Evolutionary conservation across 2,797 vertebrate genomes (phyloP).

Genomic region (Xiphophorus birchmanni): DNA sequence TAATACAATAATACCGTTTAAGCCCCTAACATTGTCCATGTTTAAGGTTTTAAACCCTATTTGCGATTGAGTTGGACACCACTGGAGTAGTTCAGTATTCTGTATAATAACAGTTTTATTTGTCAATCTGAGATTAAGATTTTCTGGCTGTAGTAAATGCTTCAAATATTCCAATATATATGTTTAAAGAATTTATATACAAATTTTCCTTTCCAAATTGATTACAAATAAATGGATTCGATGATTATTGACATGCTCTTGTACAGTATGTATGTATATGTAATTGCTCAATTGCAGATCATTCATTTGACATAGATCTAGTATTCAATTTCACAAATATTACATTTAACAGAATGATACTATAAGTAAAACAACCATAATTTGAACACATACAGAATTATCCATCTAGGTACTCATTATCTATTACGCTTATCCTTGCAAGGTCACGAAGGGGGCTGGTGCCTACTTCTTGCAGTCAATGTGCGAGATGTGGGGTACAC

Average conservation of each 20-base stretch:
- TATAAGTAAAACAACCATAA: not conserved
- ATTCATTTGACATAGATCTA: not conserved
- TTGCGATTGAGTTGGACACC: not conserved
- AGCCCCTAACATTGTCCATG: not conserved
- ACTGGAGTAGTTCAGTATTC: not conserved
- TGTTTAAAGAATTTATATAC: not conserved
- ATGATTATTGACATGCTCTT: not conserved
- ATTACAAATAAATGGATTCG: not conserved
- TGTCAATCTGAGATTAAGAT: not conserved
- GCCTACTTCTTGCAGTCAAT: too few relatives aligned
- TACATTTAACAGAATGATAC: not conserved
- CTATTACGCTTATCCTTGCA: too few relatives aligned
- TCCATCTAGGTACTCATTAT: too few relatives aligned
- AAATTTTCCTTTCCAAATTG: not conserved
- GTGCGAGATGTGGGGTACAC: too few relatives aligned
- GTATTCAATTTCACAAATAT: not conserved
- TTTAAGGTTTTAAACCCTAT: not conserved
- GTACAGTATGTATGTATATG: not conserved
- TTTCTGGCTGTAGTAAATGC: not conserved
- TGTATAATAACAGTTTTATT: not conserved
- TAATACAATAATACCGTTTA: too few relatives aligned
- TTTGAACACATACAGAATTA: not conserved
- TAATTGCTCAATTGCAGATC: not conserved
- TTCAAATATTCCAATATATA: not conserved
- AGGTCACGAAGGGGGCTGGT: too few relatives aligned